phyloP scores from a whole-genome alignment of 2,797 vertebrate genomes.

The Lepilemur ruficaudatus region DNA sequence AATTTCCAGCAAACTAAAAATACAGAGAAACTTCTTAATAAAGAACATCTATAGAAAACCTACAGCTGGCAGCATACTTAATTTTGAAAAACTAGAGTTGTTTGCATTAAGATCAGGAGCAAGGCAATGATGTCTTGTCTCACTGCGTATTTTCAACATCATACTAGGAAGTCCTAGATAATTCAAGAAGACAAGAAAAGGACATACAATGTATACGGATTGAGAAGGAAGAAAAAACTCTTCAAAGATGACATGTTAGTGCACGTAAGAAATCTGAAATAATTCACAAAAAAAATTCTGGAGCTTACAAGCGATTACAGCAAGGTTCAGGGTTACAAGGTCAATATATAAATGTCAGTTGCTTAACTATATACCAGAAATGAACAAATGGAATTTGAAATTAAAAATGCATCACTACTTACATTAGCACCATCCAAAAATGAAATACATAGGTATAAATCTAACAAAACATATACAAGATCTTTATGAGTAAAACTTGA shows the following conservation, averaged over 20 bases:
- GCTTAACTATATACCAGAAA: neutral
- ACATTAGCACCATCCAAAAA: neutral
- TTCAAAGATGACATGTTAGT: neutral
- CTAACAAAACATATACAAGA: neutral
- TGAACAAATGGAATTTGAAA: neutral
- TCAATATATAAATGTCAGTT: neutral
- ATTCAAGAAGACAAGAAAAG: neutral
- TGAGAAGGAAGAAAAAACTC: neutral
- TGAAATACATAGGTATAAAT: neutral
- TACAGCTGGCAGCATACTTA: neutral
- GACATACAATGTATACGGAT: neutral
- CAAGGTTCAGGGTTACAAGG: neutral
- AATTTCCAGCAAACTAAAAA: neutral
- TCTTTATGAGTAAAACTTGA: neutral
- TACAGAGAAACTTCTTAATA: neutral
- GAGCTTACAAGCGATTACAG: neutral
- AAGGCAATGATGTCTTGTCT: neutral
- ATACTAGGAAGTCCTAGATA: neutral
- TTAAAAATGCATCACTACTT: neutral
- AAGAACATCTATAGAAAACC: neutral
- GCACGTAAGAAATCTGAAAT: neutral
- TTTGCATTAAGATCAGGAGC: neutral
- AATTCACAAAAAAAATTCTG: neutral
- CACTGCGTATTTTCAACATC: neutral
- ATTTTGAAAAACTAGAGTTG: neutral